Base-by-base conservation (phyloP, 23 tunicate species). In the Oikopleura albicans region DNA sequence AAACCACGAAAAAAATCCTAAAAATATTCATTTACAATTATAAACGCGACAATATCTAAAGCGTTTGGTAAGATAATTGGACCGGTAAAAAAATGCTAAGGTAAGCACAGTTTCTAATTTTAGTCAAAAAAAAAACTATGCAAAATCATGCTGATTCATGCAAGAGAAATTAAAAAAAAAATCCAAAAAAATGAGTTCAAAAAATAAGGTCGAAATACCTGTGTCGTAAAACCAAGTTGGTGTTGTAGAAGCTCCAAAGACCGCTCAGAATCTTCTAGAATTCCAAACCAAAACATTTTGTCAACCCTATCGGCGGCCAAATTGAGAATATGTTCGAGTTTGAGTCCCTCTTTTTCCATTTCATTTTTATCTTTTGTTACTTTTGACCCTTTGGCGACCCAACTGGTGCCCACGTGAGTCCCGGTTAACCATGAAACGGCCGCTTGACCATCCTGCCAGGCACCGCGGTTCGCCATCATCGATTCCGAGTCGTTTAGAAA, bases 361-460 rank as follows among this genome's bases (percentile, higher is more conserved):
- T 16, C 4, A 31, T 71, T 37, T 29, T 16, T 16, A 2, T 71
- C 79, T 71, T 29, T 71, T 2, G 2, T 71, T 4, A 37, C 79
- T 71, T 71, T 4, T 16, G 33, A 2, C 2, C 79, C 79, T 71
- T 71, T 71, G 36, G 2, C 4, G 36, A 71, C 79, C 79, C 79
- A 71, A 22, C 63, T 49, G 36, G 27, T 71, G 28, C 79, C 79
- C 33, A 71, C 79, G 37, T 71, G 79, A 16, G 79, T 71, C 34
- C 79, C 79, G 27, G 79, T 71, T 12, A 71, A 71, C 79, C 79
- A 71, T 37, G 79, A 71, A 29, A 71, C 79, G 79, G 79, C 79
- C 28, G 79, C 79, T 71, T 71, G 79, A 12, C 79, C 79, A 71
- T 71, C 79, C 37, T 71, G 79, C 79, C 79, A 71, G 37, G 37